These are phyloP conservation scores for Lates japonicus DNA, from an alignment of 2,797 vertebrate species.

Conservation along the genomic window DNA sequence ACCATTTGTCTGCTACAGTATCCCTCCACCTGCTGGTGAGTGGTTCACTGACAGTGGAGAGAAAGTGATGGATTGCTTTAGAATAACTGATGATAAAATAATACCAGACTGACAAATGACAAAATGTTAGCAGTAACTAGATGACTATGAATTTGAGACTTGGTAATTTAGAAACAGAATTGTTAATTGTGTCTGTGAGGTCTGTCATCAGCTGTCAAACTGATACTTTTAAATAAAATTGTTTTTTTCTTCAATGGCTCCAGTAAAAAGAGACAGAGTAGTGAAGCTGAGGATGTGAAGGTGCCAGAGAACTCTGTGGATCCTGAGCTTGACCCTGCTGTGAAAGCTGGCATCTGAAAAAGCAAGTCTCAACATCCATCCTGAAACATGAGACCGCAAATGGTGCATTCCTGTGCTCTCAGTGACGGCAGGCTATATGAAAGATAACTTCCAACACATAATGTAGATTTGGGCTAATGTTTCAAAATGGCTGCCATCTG, in stretches of 20 bases:
- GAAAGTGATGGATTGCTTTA: background rate
- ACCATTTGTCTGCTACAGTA: constrained; percentile 32
- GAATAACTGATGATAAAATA: background rate
- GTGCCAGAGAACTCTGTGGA: constrained; percentile 8
- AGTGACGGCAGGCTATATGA: too few species aligned
- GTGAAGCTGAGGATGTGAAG: constrained; percentile 19
- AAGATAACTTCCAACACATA: too few species aligned
- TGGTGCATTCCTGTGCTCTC: too few species aligned
- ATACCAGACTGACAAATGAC: background rate
- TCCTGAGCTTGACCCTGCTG: constrained; percentile 1
- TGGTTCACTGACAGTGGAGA: background rate
- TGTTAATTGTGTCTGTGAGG: background rate
- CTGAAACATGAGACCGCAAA: too few species aligned
- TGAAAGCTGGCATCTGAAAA: constrained; percentile 6
- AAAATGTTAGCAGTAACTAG: too few species aligned
- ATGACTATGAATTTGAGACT: too few species aligned
- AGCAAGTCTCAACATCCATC: background rate
- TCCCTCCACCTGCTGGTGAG: background rate
- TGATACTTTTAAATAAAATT: too few species aligned
- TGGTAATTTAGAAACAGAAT: too few species aligned
- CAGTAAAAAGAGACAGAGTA: background rate
- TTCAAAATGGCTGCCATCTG: background rate
- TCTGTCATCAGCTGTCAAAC: too few species aligned
- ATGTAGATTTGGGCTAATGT: too few species aligned
- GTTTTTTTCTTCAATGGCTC: background rate